A percentile compares a stretch with the other conserved stretches of the same genome.
phyloP scores from a whole-genome alignment of 2,888 invertebrate species.

The Hermaeophaga mercurialis region DNA sequence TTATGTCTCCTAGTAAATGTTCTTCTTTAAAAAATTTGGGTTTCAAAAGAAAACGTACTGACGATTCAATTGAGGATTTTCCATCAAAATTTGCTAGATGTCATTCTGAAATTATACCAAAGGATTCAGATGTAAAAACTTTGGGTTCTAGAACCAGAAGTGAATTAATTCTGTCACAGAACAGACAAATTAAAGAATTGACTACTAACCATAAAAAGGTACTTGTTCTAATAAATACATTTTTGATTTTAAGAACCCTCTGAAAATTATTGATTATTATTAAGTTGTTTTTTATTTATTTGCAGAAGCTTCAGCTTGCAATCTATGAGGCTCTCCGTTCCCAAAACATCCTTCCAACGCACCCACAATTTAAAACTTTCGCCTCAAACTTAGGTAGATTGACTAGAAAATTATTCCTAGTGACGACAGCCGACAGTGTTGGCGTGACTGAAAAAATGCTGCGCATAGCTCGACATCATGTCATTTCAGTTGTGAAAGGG shows the following conservation, averaged over 20 bases:
- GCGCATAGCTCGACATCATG: conserved; percentile 69
- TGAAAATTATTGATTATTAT: neutral
- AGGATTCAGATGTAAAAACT: conserved; percentile 4
- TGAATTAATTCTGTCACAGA: conserved; percentile 35
- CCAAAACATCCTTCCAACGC: conserved; percentile 71
- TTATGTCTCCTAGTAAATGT: conserved; percentile 48
- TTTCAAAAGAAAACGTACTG: conserved; percentile 59
- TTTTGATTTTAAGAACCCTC: neutral
- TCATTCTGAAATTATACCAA: conserved; percentile 2
- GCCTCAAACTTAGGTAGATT: conserved; percentile 71
- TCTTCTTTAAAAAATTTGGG: conserved; percentile 59
- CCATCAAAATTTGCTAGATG: conserved; percentile 58
- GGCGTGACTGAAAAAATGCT: conserved; percentile 77
- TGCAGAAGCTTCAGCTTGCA: conserved; percentile 80
- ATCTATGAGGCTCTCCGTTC: conserved; percentile 76
- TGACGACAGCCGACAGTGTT: conserved; percentile 57
- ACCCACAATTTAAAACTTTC: conserved; percentile 73
- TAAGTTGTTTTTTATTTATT: conserved; percentile 26
- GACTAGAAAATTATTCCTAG: conserved; percentile 68
- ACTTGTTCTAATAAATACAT: too few relatives aligned
- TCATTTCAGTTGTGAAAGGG: conserved; percentile 68
- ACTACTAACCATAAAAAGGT: conserved; percentile 71
- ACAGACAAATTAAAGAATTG: conserved; percentile 57
- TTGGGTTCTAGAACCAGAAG: conserved; percentile 36
- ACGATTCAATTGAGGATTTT: conserved; percentile 49